Percentiles rank a stretch among this genome's conserved stretches.
These are phyloP conservation scores for Crocidura indochinensis DNA, from an alignment of 2,797 vertebrate species.

Conservation along the genomic window DNA sequence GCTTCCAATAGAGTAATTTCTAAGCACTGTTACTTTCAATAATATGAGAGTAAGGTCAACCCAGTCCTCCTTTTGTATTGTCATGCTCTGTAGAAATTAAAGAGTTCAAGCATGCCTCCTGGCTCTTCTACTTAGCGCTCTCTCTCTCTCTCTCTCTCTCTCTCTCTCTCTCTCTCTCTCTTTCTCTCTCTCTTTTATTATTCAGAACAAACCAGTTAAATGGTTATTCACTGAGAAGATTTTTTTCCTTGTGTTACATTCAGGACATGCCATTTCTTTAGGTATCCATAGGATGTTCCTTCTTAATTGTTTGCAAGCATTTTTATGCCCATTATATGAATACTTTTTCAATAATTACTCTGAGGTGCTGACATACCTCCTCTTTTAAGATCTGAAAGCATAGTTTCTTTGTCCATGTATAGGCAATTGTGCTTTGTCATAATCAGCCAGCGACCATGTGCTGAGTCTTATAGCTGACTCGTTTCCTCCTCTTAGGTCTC, in stretches of 20 bases:
- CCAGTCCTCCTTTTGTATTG: background rate
- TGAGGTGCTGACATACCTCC: background rate
- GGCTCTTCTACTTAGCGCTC: background rate
- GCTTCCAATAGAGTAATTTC: constrained; percentile 37
- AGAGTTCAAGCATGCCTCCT: background rate
- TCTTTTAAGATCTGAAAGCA: background rate
- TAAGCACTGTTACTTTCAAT: background rate
- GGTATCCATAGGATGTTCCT: background rate
- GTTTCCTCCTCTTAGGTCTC: constrained; percentile 28
- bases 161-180: too few relatives aligned
- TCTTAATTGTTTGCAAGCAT: constrained; percentile 30
- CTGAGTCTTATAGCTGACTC: constrained; percentile 3
- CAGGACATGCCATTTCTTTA: background rate
- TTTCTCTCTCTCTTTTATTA: background rate
- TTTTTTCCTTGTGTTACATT: background rate
- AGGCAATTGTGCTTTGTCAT: background rate
- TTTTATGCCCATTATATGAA: constrained; percentile 15
- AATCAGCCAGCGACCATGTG: background rate
- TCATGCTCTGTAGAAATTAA: background rate
- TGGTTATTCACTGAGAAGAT: background rate
- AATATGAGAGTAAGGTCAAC: background rate
- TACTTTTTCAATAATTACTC: background rate
- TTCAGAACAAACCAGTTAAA: background rate
- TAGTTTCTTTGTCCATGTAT: background rate
- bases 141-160: too few relatives aligned